Conservation (phyloP, 1,140 invertebrate genomes). For the honey bee (Apis mellifera) region DNA sequence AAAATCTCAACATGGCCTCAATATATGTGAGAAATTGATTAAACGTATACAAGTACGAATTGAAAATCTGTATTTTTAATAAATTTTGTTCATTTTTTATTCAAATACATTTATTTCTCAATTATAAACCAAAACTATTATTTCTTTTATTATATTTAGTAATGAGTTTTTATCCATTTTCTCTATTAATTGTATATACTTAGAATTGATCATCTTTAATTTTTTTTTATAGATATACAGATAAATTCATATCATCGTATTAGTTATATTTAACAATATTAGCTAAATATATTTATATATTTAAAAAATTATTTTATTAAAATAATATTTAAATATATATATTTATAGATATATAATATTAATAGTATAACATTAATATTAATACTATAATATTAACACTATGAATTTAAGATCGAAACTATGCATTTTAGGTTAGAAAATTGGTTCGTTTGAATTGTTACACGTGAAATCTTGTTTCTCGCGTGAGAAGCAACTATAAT, state of each 20-base stretch:
- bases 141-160: not conserved
- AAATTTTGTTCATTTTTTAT: slow-evolving; percentile 1
- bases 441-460: slow-evolving; percentile 44
- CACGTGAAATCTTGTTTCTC: slow-evolving; percentile 48
- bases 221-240: no score
- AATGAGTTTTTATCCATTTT: no score
- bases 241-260: no score
- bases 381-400: slow-evolving; percentile 12
- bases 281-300: no score
- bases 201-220: no score
- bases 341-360: no score
- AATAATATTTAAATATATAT: not conserved
- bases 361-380: no score
- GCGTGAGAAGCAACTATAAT: slow-evolving; percentile 64
- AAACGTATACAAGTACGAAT: slow-evolving; percentile 6
- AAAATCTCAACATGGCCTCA: slow-evolving; percentile 27
- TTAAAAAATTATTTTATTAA: not conserved
- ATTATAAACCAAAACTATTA: not conserved
- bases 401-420: slow-evolving; percentile 17
- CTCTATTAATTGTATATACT: no score
- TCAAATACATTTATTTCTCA: not conserved
- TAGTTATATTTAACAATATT: no score
- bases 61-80: slow-evolving; percentile 7
- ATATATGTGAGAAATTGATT: slow-evolving; percentile 30
- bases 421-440: slow-evolving; percentile 41